Evolutionary conservation across 2,888 invertebrate genomes (phyloP), one percentile per base, ranked within the genome.

Genomic region (Drosophila niveifrons): DNA sequence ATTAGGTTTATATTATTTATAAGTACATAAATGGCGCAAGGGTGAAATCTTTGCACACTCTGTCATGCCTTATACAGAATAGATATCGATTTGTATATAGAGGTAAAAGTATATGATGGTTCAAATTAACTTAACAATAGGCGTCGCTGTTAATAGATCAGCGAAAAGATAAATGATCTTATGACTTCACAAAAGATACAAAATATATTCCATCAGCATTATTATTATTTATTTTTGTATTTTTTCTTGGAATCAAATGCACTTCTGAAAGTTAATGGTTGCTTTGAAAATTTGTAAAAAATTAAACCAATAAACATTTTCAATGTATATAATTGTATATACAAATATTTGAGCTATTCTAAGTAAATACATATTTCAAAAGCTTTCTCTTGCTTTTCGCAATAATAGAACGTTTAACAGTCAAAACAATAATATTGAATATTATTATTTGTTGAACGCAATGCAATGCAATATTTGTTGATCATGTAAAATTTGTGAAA

Each of bases 41-140:
- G 67, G 70, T 69, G 58, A 82, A 71, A 80, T 78, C 64, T 39
- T 43, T n/a, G 43, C 23, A 29, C 28, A 34, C 29, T 31, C 17
- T 9, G 43, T 28, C 13, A 63, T 53, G 43, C 13, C 44, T 11
- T 34, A 3, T 31, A 18, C 1, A 13, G 13, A 34, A n/a, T 39
- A 18, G 3, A 34, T 11, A 34, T 43, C 15, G 23, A n/a, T 18
- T 31, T 13, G 18, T 62, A 46, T 29, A 63, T 3, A n/a, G 9
- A 7, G 13, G 13, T 18, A 36, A 39, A 41, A 52, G 9, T 59
- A 28, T 68, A 66, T 51, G 44, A 61, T 46, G 28, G 46, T 15
- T 56, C 18, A 11, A 46, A 56, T 44, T 18, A 34, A 23, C 10
- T 13, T 34, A 48, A 15, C 29, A 48, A 48, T 11, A 28, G 11